phyloP scores from a whole-genome alignment of 2,113 vertebrate genomes.

The Cryptoleucopteryx plumbea region DNA sequence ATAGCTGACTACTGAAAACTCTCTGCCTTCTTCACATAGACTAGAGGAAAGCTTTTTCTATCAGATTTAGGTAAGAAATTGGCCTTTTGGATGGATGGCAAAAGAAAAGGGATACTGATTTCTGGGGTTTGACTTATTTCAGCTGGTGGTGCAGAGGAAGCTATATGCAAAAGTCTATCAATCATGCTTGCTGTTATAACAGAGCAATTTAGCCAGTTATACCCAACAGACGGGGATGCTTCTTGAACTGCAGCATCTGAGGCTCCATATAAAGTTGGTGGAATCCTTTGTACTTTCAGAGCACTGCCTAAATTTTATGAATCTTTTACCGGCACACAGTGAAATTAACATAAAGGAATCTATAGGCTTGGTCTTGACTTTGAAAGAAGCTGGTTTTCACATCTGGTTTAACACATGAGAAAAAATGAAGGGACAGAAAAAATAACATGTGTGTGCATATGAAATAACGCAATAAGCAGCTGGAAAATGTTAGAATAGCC shows the following conservation, averaged over 20 bases:
- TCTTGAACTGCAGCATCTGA: background rate
- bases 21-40: background rate
- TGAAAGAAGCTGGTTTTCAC: background rate
- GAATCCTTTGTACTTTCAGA: background rate
- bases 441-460: background rate
- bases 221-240: background rate
- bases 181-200: background rate
- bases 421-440: background rate
- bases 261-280: background rate
- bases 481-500: background rate
- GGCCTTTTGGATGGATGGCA: background rate
- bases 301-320: background rate
- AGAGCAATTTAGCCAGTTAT: background rate
- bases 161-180: background rate
- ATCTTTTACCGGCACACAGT: background rate
- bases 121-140: background rate
- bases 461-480: background rate
- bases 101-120: background rate
- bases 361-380: background rate
- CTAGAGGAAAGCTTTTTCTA: background rate
- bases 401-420: background rate
- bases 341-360: background rate
- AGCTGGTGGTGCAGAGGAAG: background rate
- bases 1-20: background rate
- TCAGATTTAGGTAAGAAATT: background rate